Percentiles rank a stretch among this genome's conserved stretches.
Evolutionary conservation across 2,888 invertebrate genomes (phyloP).

Genomic region (Epirrita christyi): DNA sequence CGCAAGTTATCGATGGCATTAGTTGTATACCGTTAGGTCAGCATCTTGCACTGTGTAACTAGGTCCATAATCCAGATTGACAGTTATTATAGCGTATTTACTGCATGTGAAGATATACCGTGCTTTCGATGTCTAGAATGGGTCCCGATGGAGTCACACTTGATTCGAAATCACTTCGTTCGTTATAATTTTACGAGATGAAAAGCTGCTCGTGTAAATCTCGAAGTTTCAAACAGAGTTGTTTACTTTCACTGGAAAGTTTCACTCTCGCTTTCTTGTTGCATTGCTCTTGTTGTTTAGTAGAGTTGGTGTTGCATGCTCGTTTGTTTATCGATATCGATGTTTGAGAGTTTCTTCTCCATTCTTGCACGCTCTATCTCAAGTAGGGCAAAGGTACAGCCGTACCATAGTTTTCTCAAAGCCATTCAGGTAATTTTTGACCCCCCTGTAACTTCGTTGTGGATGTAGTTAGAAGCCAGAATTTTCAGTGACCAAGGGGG

Average conservation of each 20-base stretch:
- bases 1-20: too few species aligned
- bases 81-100: not conserved
- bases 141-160: slow-evolving; percentile 24
- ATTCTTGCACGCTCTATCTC: too few species aligned
- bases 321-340: slow-evolving; percentile 14
- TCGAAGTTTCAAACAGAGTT: slow-evolving; percentile 31
- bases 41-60: too few species aligned
- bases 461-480: too few species aligned
- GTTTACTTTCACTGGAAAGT: slow-evolving; percentile 37
- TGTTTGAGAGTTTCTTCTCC: too few species aligned
- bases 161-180: slow-evolving; percentile 29
- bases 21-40: too few species aligned
- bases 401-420: too few species aligned
- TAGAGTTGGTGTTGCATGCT: slow-evolving; percentile 27
- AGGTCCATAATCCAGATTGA: not conserved
- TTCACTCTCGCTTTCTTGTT: slow-evolving; percentile 45
- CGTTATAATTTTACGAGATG: slow-evolving; percentile 35
- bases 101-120: not conserved
- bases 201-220: slow-evolving; percentile 36
- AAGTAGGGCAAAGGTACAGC: too few species aligned
- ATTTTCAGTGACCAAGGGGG: too few species aligned
- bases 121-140: slow-evolving; percentile 17
- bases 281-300: slow-evolving; percentile 36
- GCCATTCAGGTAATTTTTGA: too few species aligned
- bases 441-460: too few species aligned